phyloP scores from a whole-genome alignment of 1,140 invertebrate species.

The Eciton burchellii region DNA sequence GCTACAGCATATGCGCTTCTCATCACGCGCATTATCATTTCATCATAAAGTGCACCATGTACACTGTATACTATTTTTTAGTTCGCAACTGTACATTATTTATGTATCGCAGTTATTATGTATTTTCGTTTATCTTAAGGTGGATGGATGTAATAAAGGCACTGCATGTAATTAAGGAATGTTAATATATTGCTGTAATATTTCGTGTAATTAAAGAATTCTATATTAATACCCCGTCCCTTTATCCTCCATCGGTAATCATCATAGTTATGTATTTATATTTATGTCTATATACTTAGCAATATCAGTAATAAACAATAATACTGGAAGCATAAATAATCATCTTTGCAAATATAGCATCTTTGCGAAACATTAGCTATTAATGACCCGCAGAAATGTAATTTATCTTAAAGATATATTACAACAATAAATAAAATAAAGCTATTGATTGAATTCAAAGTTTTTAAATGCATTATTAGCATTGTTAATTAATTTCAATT shows the following conservation, averaged over 20 bases:
- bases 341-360: constrained; percentile 11
- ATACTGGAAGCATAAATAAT: constrained; percentile 35
- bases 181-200: constrained; percentile 82
- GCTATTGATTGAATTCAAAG: neutral
- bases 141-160: constrained; percentile 80
- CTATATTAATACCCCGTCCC: constrained; percentile 75
- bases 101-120: constrained; percentile 65
- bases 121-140: constrained; percentile 78
- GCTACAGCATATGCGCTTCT: constrained; percentile 46
- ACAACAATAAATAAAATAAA: neutral
- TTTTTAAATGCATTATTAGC: too few relatives aligned
- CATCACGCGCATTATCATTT: constrained; percentile 55
- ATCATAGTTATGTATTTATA: constrained; percentile 11
- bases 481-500: too few relatives aligned
- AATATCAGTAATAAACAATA: constrained; percentile 13
- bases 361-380: neutral
- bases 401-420: neutral
- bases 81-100: constrained; percentile 69
- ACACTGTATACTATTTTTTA: constrained; percentile 60
- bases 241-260: constrained; percentile 53
- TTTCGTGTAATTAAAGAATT: constrained; percentile 80
- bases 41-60: constrained; percentile 40
- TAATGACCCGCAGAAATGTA: neutral
- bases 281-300: constrained; percentile 30
- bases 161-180: constrained; percentile 83